A percentile compares a stretch with the other conserved stretches of the same genome.
phyloP scores from a whole-genome alignment of 2,797 vertebrate species.

The Anolis apletophallus region DNA sequence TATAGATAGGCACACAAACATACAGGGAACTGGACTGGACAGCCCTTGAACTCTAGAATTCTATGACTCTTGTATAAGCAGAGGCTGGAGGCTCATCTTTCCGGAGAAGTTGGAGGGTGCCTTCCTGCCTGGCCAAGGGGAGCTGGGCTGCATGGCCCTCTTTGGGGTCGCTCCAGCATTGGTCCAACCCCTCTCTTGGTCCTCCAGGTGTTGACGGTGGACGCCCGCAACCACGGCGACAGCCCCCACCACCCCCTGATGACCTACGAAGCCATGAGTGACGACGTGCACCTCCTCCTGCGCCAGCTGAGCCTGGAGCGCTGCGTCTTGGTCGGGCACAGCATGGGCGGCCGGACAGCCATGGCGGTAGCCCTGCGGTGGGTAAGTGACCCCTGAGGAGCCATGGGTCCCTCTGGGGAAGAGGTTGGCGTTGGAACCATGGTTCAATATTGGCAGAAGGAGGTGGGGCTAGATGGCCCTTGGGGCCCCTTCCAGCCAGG shows the following conservation, averaged over 20 bases:
- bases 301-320: constrained; percentile 83
- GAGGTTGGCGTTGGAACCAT: no score
- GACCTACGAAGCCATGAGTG: constrained; percentile 90
- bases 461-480: no score
- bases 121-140: no score
- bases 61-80: no score
- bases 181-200: constrained; percentile 74
- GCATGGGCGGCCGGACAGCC: constrained; percentile 97
- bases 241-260: constrained; percentile 87
- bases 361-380: constrained; percentile 89
- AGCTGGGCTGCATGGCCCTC: background rate
- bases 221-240: constrained; percentile 95
- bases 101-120: no score
- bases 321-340: constrained; percentile 93
- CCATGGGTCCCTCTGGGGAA: no score
- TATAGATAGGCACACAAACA: no score
- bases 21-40: no score
- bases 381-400: constrained; percentile 73
- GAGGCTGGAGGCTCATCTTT: no score
- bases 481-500: no score
- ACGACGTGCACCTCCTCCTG: constrained; percentile 88
- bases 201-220: constrained; percentile 93
- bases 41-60: no score
- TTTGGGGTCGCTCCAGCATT: background rate
- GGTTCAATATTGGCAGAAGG: no score